Conservation (phyloP, 2,888 invertebrate species). For the Lagria hirta region DNA sequence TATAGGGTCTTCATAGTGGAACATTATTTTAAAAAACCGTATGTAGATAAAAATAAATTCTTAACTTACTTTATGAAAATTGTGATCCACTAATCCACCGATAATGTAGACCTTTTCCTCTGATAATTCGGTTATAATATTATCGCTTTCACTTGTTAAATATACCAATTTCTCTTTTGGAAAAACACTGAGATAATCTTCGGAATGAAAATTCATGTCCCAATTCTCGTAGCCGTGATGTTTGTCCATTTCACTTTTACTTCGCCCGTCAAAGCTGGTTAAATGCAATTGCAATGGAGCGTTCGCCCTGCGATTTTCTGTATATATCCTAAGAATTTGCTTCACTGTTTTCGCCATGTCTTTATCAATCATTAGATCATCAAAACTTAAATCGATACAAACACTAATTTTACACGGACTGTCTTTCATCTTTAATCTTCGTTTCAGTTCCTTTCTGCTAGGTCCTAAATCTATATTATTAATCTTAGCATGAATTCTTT, state of each 20-base stretch:
- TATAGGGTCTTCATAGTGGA: too few relatives aligned
- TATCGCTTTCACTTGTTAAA: slow-evolving; percentile 91
- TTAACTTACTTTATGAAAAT: slow-evolving; percentile 77
- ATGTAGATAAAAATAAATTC: slow-evolving; percentile 3
- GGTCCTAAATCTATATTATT: slow-evolving; percentile 75
- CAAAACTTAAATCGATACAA: slow-evolving; percentile 89
- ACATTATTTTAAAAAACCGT: too few relatives aligned
- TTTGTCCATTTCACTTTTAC: slow-evolving; percentile 72
- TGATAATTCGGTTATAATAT: slow-evolving; percentile 73
- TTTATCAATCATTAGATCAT: slow-evolving; percentile 79
- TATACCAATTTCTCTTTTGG: slow-evolving; percentile 81
- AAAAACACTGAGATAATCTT: slow-evolving; percentile 71
- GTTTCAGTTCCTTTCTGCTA: slow-evolving; percentile 76
- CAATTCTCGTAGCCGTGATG: slow-evolving; percentile 89
- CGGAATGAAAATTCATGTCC: slow-evolving; percentile 78
- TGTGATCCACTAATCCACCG: slow-evolving; percentile 97
- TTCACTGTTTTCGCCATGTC: slow-evolving; percentile 87
- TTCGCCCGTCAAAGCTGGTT: slow-evolving; percentile 75
- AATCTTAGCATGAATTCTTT: slow-evolving; percentile 67
- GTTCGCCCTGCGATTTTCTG: slow-evolving; percentile 79
- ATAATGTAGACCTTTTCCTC: slow-evolving; percentile 86
- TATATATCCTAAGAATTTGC: slow-evolving; percentile 88
- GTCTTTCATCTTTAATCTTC: slow-evolving; percentile 65
- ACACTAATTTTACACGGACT: slow-evolving; percentile 70
- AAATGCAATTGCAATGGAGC: slow-evolving; percentile 82